Evolutionary conservation across 1,140 invertebrate species (phyloP).

Genomic region (Daktulosphaira vitifoliae): DNA sequence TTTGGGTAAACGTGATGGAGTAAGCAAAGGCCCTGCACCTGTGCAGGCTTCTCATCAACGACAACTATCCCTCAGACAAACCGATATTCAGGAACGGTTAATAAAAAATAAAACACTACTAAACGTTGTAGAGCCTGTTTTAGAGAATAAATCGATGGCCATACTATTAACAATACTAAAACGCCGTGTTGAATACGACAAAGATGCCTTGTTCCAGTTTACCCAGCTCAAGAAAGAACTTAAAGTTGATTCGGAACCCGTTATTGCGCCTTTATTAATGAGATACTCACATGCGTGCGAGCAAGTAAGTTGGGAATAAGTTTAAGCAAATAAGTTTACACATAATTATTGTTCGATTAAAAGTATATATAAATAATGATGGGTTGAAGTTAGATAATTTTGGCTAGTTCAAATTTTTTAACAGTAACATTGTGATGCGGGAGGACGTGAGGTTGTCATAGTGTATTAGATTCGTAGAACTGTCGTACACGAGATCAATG

Average conservation of each 20-base stretch:
- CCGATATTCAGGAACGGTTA: conserved; percentile 72
- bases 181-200: conserved; percentile 59
- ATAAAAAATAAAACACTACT: conserved; percentile 86
- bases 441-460: not conserved
- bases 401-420: no score
- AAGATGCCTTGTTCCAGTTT: conserved; percentile 60
- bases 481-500: conserved; percentile 19
- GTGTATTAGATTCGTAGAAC: not conserved
- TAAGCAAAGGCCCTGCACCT: conserved; percentile 65
- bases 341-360: no score
- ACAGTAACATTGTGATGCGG: no score
- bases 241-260: conserved; percentile 46
- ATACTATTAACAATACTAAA: conserved; percentile 52
- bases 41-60: conserved; percentile 82
- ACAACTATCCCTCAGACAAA: conserved; percentile 68
- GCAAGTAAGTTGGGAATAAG: conserved; percentile 45
- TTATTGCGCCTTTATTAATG: conserved; percentile 71
- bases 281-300: conserved; percentile 74
- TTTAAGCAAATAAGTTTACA: no score
- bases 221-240: conserved; percentile 59
- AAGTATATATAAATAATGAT: no score
- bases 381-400: no score
- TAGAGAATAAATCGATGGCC: conserved; percentile 49
- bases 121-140: conserved; percentile 66
- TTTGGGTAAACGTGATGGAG: conserved; percentile 44